These are phyloP conservation scores for Tenthredo scrophulariae DNA, from an alignment of 2,888 invertebrate genomes.

Conservation along the genomic window DNA sequence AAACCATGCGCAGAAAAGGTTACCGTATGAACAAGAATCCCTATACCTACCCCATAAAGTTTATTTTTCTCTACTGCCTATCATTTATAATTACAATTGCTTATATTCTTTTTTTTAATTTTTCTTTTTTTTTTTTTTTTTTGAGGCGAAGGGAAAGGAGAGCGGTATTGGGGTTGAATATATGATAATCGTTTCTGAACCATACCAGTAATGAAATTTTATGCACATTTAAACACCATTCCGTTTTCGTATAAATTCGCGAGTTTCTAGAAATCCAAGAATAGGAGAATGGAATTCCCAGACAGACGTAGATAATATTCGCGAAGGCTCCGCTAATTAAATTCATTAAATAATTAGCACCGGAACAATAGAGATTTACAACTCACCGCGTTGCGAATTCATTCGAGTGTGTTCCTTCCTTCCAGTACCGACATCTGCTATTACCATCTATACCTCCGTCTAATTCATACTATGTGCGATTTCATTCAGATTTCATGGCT, in stretches of 20 bases:
- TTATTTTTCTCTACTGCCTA: no score
- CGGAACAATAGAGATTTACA: conserved; percentile 58
- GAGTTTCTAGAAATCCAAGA: background rate
- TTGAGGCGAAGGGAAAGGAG: no score
- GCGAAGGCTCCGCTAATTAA: conserved; percentile 56
- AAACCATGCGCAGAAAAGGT: no score
- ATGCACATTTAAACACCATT: background rate
- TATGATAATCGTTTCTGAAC: no score
- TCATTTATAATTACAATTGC: no score
- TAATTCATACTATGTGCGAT: background rate
- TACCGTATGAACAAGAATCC: no score
- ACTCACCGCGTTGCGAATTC: conserved; percentile 51
- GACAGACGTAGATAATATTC: conserved; percentile 51
- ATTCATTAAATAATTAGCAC: conserved; percentile 60
- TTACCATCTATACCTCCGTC: background rate
- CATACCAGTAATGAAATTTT: background rate
- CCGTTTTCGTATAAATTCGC: no score
- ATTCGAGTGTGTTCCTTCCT: conserved; percentile 9
- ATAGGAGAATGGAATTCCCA: conserved; percentile 52
- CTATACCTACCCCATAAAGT: no score
- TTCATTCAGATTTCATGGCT: background rate
- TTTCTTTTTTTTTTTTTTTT: no score
- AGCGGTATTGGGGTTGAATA: no score
- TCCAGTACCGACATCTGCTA: background rate
- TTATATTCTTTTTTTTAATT: no score